A percentile compares a stretch with the other conserved stretches of the same genome.
Evolutionary conservation across 2,888 invertebrate species (phyloP).

Genomic region (Andrena praecox): DNA sequence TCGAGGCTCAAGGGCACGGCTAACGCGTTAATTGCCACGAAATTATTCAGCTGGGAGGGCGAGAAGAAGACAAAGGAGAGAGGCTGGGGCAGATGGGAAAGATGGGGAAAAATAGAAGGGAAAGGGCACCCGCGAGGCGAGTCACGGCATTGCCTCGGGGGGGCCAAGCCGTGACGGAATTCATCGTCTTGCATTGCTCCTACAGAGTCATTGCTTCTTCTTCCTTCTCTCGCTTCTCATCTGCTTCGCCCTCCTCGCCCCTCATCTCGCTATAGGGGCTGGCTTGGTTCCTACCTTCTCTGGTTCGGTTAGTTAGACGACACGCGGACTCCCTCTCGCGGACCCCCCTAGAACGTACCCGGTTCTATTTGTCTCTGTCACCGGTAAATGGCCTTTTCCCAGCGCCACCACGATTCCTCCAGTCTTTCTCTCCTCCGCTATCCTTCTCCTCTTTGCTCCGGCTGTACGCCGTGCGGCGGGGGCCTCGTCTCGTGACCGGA

Average conservation of each 20-base stretch:
- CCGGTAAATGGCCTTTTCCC: slow-evolving; percentile 75
- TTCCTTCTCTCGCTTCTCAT: slow-evolving; percentile 20
- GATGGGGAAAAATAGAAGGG: slow-evolving; percentile 16
- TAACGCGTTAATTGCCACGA: slow-evolving; percentile 72
- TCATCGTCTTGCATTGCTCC: slow-evolving; percentile 56
- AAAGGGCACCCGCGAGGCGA: slow-evolving; percentile 59
- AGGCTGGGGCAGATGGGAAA: slow-evolving; percentile 2
- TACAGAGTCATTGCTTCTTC: slow-evolving; percentile 41
- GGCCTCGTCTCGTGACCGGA: slow-evolving; percentile 47
- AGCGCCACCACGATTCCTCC: slow-evolving; percentile 58
- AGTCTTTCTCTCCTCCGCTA: slow-evolving; percentile 37
- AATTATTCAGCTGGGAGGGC: slow-evolving; percentile 70
- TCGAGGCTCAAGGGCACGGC: slow-evolving; percentile 32
- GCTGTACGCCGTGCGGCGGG: slow-evolving; percentile 1
- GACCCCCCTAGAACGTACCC: slow-evolving; percentile 66
- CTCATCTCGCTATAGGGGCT: slow-evolving; percentile 23
- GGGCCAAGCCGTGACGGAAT: slow-evolving; percentile 68
- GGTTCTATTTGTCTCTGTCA: slow-evolving; percentile 79
- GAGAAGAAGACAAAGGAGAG: slow-evolving; percentile 26
- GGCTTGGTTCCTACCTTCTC: slow-evolving; percentile 42
- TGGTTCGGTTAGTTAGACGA: slow-evolving; percentile 62
- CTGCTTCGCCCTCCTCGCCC: slow-evolving; percentile 12
- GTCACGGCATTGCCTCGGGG: slow-evolving; percentile 61
- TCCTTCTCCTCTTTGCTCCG: slow-evolving; percentile 44
- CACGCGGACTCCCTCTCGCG: slow-evolving; percentile 51